Evolutionary conservation across 2,113 vertebrate species (phyloP), one percentile per base, ranked within the genome.

Genomic region (Poeciliopsis turrubarensis): DNA sequence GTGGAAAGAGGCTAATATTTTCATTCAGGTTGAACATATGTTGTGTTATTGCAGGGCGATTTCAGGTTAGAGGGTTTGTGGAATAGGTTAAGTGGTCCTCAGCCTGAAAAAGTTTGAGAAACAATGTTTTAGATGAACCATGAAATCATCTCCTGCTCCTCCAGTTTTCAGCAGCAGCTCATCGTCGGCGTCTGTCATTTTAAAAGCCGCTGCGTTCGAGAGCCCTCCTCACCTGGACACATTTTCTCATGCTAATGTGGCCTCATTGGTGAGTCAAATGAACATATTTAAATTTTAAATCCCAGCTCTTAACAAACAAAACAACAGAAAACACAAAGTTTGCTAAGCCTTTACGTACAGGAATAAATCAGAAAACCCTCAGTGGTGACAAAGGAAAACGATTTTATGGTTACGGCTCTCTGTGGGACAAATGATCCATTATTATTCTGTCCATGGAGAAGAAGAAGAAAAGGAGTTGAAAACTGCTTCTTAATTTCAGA

Each of bases 271-370:
- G 26, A 64, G 60, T 44, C 19, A 44, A 17, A 47, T 14, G n/a
- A 14, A 19, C n/a, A 30, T 4, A 79, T 72, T 34, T 54, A 37
- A 37, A 68, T 68, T 63, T 17, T 68, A 73, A 68, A 79, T 73
- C 31, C 26, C 6, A 32, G 22, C 60, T 60, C 27, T 26, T 32
- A 1, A 32, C 31, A 66, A 54, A 69, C 51, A 65, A 73, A 72
- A 25, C 37, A 63, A 22, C 60, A 73, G 39, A 31, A 77, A 71
- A 41, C 12, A 63, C 54, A 72, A 60, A 8, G 3, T 57, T 57
- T 60, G 14, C 19, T 60, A 4, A 10, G 5, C 41, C 39, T n/a
- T 60, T 13, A 60, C 9, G 44, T 57, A 14, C 34, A 70, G 14
- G 19, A 47, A 60, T n/a, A 31, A 30, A 71, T 57, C 30, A 51